phyloP scores from a whole-genome alignment of 2,888 invertebrate genomes.

The Trichacis sp. region DNA sequence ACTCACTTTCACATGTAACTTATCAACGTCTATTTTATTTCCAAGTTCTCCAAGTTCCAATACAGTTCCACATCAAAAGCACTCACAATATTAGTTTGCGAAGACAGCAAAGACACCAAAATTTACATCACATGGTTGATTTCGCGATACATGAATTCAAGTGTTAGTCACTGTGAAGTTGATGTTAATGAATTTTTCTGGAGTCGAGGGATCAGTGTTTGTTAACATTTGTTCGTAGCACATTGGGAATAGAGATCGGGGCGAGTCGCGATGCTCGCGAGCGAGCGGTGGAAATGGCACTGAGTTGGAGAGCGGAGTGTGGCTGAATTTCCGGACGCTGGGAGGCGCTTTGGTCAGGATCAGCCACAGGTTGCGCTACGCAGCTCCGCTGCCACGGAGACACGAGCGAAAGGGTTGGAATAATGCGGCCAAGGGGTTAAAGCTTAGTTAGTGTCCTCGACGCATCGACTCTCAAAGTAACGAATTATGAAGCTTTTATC shows the following conservation, averaged over 20 bases:
- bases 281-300: slow-evolving; percentile 61
- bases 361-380: slow-evolving; percentile 67
- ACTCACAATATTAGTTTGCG: too few relatives aligned
- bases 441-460: slow-evolving; percentile 2
- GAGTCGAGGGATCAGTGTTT: too few relatives aligned
- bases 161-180: too few relatives aligned
- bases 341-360: slow-evolving; percentile 65
- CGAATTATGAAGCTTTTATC: neutral
- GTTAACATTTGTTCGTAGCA: too few relatives aligned
- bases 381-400: slow-evolving; percentile 25
- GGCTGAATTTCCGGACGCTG: slow-evolving; percentile 61
- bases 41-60: too few relatives aligned
- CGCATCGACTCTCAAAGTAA: neutral
- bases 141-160: too few relatives aligned
- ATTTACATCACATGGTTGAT: too few relatives aligned
- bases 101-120: too few relatives aligned
- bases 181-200: too few relatives aligned
- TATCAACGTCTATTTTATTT: too few relatives aligned
- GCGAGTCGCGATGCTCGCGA: slow-evolving; percentile 52
- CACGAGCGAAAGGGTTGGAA: slow-evolving; percentile 14
- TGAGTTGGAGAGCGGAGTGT: slow-evolving; percentile 62
- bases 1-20: too few relatives aligned
- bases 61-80: too few relatives aligned
- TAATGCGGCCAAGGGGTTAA: slow-evolving; percentile 1
- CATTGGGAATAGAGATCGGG: neutral